Evolutionary conservation across 37 sponge, comb jelly and placozoan species (phyloP).

Genomic region (Amphimedon queenslandica): DNA sequence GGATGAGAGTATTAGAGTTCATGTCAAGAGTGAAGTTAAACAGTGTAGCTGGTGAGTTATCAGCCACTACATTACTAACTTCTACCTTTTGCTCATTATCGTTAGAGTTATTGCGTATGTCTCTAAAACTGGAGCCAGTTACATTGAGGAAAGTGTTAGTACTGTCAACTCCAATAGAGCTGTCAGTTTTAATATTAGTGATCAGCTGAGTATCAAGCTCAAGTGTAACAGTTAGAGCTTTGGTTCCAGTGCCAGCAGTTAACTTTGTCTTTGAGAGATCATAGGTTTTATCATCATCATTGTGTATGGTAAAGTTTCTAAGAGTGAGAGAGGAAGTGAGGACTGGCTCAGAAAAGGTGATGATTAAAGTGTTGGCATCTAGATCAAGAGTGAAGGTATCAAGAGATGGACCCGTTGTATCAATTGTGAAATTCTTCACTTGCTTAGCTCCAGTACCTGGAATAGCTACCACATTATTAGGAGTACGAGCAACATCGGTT

Average conservation of each 20-base stretch:
- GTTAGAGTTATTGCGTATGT: conserved; percentile 33
- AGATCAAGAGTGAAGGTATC: conserved; percentile 61
- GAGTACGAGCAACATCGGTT: conserved; percentile 26
- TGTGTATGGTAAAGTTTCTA: conserved; percentile 35
- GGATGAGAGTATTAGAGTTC: conserved; percentile 35
- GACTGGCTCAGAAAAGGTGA: conserved; percentile 91
- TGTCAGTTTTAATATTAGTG: conserved; percentile 55
- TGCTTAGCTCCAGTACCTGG: conserved; percentile 22
- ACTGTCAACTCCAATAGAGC: conserved; percentile 31
- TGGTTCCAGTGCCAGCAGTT: conserved; percentile 2
- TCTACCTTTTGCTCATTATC: background rate
- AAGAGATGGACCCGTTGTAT: conserved; percentile 60
- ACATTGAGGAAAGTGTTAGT: conserved; percentile 46
- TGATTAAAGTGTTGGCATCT: conserved; percentile 39
- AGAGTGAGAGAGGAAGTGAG: conserved; percentile 13
- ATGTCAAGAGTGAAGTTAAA: conserved; percentile 54
- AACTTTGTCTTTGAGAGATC: conserved; percentile 16
- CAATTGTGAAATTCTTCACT: conserved; percentile 34
- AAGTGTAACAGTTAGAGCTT: conserved; percentile 16
- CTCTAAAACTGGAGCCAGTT: conserved; percentile 22
- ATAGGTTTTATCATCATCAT: conserved; percentile 11
- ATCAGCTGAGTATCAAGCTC: conserved; percentile 33
- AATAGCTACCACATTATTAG: conserved; percentile 18
- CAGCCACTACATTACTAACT: conserved; percentile 26
- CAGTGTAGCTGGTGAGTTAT: conserved; percentile 35